phyloP scores from a whole-genome alignment of 2,888 invertebrate genomes.

The Drosophila setosimentum region DNA sequence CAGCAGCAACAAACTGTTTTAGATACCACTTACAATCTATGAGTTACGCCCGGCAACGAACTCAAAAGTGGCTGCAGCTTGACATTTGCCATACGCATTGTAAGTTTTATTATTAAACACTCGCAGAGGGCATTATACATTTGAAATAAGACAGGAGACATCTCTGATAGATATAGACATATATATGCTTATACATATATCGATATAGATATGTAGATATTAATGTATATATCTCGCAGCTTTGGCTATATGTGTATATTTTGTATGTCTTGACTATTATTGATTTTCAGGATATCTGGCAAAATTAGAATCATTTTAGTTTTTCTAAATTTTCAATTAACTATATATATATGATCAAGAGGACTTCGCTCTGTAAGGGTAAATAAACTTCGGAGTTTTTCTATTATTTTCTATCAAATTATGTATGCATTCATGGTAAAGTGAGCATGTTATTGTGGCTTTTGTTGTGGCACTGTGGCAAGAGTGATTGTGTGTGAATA shows the following conservation, averaged over 20 bases:
- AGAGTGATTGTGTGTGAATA: constrained; percentile 49
- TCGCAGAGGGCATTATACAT: background rate
- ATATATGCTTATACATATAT: no score
- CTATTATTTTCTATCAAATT: constrained; percentile 23
- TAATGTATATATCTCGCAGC: background rate
- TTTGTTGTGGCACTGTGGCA: constrained; percentile 35
- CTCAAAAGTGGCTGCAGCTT: constrained; percentile 31
- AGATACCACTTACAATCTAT: constrained; percentile 17
- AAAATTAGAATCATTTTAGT: no score
- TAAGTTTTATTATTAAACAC: constrained; percentile 29
- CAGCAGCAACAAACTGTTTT: constrained; percentile 10
- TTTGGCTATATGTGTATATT: background rate
- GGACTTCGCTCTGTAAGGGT: background rate
- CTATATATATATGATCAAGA: background rate
- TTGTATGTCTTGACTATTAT: no score
- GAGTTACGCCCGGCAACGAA: constrained; percentile 33
- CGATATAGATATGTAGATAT: no score
- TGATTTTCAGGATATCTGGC: no score
- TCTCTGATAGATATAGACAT: background rate
- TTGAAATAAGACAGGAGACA: background rate
- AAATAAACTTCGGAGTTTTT: background rate
- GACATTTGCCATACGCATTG: constrained; percentile 70
- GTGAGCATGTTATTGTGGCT: constrained; percentile 25
- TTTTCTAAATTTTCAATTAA: background rate
- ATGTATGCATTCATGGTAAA: constrained; percentile 10